A percentile compares a stretch with the other conserved stretches of the same genome.
phyloP scores from a whole-genome alignment of 2,113 vertebrate genomes.

The Dasyurus viverrinus region DNA sequence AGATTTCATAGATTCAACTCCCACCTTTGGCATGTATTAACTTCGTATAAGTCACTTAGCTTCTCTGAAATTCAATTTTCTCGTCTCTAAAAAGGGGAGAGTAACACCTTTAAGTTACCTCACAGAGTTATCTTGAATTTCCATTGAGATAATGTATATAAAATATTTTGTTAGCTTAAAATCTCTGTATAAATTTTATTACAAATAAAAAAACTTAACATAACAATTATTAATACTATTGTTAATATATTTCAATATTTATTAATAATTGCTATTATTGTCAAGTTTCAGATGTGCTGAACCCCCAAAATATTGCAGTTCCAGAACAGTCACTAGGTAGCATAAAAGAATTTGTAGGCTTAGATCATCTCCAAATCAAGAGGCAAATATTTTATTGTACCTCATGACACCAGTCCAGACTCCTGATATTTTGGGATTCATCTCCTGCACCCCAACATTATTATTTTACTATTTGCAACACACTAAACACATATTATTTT shows the following conservation, averaged over 20 bases:
- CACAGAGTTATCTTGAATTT: background rate
- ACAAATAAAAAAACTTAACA: background rate
- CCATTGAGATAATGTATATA: background rate
- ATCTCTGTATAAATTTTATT: background rate
- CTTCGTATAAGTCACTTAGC: background rate
- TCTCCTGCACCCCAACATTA: background rate
- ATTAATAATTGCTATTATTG: background rate
- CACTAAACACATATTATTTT: background rate
- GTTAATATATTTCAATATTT: background rate
- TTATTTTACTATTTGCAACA: background rate
- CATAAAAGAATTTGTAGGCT: no score
- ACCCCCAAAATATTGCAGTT: no score
- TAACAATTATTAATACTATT: background rate
- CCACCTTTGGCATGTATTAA: background rate
- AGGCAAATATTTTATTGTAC: no score
- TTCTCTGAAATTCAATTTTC: background rate
- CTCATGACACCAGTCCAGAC: no score
- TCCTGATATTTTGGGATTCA: no score
- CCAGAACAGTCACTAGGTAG: no score
- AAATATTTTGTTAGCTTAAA: background rate
- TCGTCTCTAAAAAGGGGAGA: conserved; percentile 1
- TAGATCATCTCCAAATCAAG: no score
- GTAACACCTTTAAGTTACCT: background rate
- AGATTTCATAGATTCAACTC: background rate
- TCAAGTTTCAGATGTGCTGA: no score